phyloP scores from a whole-genome alignment of 2,888 invertebrate species.

The Fragum fragum region DNA sequence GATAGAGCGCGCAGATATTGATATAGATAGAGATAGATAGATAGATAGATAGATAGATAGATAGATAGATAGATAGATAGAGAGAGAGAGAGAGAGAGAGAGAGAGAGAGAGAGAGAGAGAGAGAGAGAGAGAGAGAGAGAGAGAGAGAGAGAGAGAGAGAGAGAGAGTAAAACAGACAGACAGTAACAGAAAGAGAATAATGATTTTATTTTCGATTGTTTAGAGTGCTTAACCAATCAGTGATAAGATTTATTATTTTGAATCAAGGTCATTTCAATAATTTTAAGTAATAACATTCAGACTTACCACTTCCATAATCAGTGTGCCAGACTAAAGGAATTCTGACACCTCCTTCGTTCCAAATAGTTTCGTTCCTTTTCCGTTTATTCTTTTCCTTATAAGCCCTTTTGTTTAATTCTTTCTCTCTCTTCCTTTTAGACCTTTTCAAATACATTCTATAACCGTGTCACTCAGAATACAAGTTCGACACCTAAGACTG shows the following conservation, averaged over 20 bases:
- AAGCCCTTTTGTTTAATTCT: not conserved
- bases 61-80: no score
- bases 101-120: no score
- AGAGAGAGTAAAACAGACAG: no score
- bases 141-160: not conserved
- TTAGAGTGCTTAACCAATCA: not conserved
- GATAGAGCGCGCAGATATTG: no score
- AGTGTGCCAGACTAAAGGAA: slow-evolving; percentile 4
- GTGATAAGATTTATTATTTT: not conserved
- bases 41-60: no score
- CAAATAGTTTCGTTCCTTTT: slow-evolving; percentile 9
- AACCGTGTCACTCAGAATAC: no score
- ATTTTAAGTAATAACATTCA: not conserved
- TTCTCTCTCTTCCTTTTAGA: not conserved
- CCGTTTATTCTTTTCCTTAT: not conserved
- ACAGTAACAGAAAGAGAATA: not conserved
- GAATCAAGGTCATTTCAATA: not conserved
- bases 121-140: not conserved
- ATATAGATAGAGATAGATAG: no score
- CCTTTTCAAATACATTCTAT: not conserved
- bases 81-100: no score
- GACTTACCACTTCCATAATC: slow-evolving; percentile 11
- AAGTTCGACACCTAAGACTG: no score
- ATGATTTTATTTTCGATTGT: not conserved
- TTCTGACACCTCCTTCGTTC: slow-evolving; percentile 14